Evolutionary conservation across 2,113 vertebrate species (phyloP).

Genomic region (Syrrhaptes paradoxus): DNA sequence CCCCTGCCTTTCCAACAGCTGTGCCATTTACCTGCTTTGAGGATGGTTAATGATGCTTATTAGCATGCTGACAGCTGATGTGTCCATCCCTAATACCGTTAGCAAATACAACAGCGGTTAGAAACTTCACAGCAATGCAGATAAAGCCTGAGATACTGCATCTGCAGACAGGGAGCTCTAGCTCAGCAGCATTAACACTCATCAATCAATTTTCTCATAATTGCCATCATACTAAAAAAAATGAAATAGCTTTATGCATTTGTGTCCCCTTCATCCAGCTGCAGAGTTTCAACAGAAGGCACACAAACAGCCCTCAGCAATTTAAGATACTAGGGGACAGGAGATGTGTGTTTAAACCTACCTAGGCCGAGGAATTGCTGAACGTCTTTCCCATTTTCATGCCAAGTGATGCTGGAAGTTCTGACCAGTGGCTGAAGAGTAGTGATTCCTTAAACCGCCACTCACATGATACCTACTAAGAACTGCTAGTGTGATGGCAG

Average conservation of each 20-base stretch:
- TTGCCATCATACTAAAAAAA: background rate
- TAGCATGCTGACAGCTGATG: slow-evolving; percentile 28
- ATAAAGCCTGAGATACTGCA: background rate
- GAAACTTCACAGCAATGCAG: background rate
- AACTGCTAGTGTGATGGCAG: background rate
- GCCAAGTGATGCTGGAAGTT: background rate
- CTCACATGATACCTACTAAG: background rate
- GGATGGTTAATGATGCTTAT: slow-evolving; percentile 15
- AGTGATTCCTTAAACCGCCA: background rate
- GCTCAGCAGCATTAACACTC: background rate
- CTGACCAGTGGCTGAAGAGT: background rate
- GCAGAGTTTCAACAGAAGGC: background rate
- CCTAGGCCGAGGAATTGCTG: background rate
- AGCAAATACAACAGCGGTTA: background rate
- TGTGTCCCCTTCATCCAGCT: background rate
- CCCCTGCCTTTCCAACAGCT: slow-evolving; percentile 13
- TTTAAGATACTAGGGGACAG: background rate
- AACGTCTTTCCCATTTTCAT: background rate
- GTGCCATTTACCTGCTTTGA: background rate
- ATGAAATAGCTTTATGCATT: background rate
- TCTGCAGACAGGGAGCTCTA: background rate
- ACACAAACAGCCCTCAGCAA: background rate
- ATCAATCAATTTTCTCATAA: background rate
- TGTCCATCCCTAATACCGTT: background rate
- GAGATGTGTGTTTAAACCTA: background rate